Evolutionary conservation across 2,113 vertebrate genomes (phyloP).

Genomic region (Saimiri boliviensis): DNA sequence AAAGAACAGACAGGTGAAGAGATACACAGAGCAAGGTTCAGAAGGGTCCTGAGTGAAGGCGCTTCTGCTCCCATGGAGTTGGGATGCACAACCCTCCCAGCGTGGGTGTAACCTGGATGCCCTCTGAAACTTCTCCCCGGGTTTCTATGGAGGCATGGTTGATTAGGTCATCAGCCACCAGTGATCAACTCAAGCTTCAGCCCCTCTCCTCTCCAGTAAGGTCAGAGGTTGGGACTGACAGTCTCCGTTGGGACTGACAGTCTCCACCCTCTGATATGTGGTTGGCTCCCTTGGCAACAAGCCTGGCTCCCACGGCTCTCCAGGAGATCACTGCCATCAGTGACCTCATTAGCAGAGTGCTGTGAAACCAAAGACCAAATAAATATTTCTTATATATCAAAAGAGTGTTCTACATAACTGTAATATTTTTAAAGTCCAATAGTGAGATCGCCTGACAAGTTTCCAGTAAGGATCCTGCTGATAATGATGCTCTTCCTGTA

Average conservation of each 20-base stretch:
- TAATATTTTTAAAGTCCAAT: neutral
- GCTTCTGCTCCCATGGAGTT: neutral
- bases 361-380: neutral
- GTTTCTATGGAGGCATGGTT: neutral
- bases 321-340: neutral
- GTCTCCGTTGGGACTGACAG: neutral
- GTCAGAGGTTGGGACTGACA: neutral
- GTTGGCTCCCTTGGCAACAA: neutral
- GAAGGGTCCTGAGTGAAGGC: neutral
- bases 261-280: neutral
- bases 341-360: neutral
- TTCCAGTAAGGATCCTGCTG: neutral
- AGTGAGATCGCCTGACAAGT: neutral
- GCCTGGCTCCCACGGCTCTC: neutral
- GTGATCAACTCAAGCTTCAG: neutral
- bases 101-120: neutral
- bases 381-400: neutral
- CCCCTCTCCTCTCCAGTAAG: neutral
- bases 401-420: neutral
- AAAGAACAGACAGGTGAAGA: neutral
- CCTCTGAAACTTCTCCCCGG: neutral
- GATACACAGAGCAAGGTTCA: neutral
- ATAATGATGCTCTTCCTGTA: neutral
- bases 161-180: neutral
- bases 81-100: neutral